Conservation (phyloP, 2,797 vertebrate species). For the Bovichtus variegatus region DNA sequence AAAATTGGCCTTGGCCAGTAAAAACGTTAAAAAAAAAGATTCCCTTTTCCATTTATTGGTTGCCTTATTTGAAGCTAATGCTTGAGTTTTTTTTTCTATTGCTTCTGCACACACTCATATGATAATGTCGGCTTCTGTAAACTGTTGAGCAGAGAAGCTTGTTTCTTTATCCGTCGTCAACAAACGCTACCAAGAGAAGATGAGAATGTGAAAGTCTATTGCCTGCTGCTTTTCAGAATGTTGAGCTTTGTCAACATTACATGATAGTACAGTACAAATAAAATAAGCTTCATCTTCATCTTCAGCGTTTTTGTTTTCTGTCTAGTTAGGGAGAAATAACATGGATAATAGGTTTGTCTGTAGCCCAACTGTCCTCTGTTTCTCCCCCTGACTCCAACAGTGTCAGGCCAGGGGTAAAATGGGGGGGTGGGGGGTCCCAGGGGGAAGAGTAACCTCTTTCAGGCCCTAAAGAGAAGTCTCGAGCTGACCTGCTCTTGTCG, state of each 20-base stretch:
- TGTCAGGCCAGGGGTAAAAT: constrained; percentile 77
- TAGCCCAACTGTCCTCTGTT: not conserved
- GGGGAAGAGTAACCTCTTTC: constrained; percentile 82
- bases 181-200: constrained; percentile 15
- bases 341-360: not conserved
- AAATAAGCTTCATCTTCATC: not conserved
- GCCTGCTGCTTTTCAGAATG: constrained; percentile 11
- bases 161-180: constrained; percentile 23
- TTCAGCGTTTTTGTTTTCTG: constrained; percentile 6
- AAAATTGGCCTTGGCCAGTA: no score
- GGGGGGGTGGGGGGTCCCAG: constrained; percentile 65
- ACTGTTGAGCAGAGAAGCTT: constrained; percentile 26
- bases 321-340: not conserved
- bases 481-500: constrained; percentile 48
- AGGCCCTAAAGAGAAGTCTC: constrained; percentile 76
- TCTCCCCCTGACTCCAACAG: constrained; percentile 78
- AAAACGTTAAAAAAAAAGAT: no score
- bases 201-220: constrained; percentile 25
- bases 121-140: constrained; percentile 45
- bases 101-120: constrained; percentile 32
- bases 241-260: constrained; percentile 29
- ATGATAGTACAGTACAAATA: constrained; percentile 20
- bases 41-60: no score
- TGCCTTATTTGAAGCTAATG: no score
- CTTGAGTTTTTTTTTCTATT: no score